Conservation (phyloP, 2,113 vertebrate species). For the Calypte anna region DNA sequence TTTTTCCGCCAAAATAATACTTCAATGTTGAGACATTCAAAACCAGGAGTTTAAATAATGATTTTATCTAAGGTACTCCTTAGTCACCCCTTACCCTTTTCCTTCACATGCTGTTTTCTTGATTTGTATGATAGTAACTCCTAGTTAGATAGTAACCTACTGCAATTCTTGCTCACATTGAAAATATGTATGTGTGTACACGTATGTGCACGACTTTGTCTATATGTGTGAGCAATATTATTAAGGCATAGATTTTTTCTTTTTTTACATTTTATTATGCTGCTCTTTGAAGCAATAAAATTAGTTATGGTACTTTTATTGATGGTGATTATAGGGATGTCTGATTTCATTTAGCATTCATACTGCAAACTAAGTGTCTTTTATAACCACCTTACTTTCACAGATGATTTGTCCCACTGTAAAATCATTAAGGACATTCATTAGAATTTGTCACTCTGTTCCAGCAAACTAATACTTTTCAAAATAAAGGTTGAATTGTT, state of each 20-base stretch:
- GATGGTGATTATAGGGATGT: constrained; percentile 65
- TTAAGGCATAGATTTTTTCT: constrained; percentile 1
- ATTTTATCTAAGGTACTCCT: background rate
- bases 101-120: background rate
- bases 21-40: background rate
- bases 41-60: background rate
- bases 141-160: background rate
- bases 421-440: constrained; percentile 76
- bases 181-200: background rate
- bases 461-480: constrained; percentile 58
- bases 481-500: constrained; percentile 73
- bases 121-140: background rate
- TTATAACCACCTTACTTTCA: constrained; percentile 71
- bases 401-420: constrained; percentile 73
- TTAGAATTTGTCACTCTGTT: constrained; percentile 73
- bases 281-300: constrained; percentile 60
- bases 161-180: background rate
- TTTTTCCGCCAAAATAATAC: accelerated
- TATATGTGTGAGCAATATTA: background rate
- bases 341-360: constrained; percentile 70
- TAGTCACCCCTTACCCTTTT: background rate
- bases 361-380: constrained; percentile 46
- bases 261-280: constrained; percentile 50
- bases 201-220: accelerated
- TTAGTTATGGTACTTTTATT: constrained; percentile 67